Conservation (phyloP, 2,113 vertebrate genomes). For the Pipra filicauda region DNA sequence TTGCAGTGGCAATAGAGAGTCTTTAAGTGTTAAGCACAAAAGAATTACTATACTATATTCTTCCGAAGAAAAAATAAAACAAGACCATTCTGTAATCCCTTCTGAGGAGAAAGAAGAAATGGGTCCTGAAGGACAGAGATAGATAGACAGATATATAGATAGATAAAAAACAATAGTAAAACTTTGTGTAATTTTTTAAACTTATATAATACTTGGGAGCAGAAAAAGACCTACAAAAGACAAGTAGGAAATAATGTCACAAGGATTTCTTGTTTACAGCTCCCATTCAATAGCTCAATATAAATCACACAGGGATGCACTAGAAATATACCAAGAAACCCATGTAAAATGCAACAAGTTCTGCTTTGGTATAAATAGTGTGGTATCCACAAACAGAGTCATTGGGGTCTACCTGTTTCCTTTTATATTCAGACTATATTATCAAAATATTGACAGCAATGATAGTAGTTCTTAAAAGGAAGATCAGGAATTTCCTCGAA, state of each 20-base stretch:
- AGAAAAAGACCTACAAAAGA: not conserved
- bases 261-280: not conserved
- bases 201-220: not conserved
- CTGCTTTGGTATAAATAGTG: not conserved
- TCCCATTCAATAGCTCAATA: not conserved
- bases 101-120: not conserved
- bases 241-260: not conserved
- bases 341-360: not conserved
- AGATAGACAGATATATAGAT: not conserved
- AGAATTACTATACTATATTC: conserved; percentile 22
- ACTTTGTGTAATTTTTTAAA: not conserved
- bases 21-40: conserved; percentile 27
- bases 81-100: not conserved
- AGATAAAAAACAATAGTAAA: too few species aligned
- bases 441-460: not conserved
- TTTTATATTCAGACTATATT: not conserved
- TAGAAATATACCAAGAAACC: not conserved
- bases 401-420: not conserved
- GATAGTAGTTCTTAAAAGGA: not conserved
- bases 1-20: not conserved
- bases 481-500: not conserved
- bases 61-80: conserved; percentile 2
- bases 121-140: not conserved
- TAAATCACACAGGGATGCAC: not conserved
- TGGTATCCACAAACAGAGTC: not conserved